Base-by-base conservation (phyloP, 2,797 vertebrate species). In the Falco cherrug region DNA sequence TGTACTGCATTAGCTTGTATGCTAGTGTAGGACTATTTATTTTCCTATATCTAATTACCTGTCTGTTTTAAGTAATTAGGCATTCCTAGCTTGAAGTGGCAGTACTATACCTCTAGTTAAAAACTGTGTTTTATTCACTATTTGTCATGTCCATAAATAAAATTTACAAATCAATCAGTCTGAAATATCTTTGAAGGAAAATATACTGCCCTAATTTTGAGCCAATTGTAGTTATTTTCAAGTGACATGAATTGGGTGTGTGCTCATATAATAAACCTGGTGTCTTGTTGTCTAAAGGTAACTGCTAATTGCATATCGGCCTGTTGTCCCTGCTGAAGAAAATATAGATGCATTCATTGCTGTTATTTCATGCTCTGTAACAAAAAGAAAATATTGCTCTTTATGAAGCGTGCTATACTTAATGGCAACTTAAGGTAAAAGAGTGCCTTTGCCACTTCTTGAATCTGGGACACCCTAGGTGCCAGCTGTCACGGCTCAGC, bases 401-500 rank as follows among this genome's bases (percentile, higher is more conserved):
- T 97, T 94, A 75, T 86, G 94, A 97, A 98, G 92, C 89, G 48
- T 81, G 80, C 88, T 95, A 29, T 71, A 86, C 93, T 95, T 96
- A 97, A 93, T 94, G 94, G 97, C 93, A 97, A 84, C 97, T 97
- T 97, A 97, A 95, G 95, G 96, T 89, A 96, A 95, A 93, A 86
- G 87, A 97, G 94, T 87, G 94, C 93, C 87, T 97, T 99, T 99
- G 98, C 99, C 98, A 98, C 98, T 99, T 98, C 98, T 98, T 96
- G 98, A 99, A 99, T 99, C 99, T 98, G 99, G 99, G 98, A 98
- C 99, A 98, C 98, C 95, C 98, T 98, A 98, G 99, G 99, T 99
- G 98, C 99, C 99, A 99, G 99, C 99, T 99, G 99, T 99, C 99
- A 99, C 98, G 98, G 98, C 98, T 98, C 97, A 98, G 99, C 99